phyloP scores from a whole-genome alignment of 2,888 invertebrate genomes.

The Melanargia galathea region DNA sequence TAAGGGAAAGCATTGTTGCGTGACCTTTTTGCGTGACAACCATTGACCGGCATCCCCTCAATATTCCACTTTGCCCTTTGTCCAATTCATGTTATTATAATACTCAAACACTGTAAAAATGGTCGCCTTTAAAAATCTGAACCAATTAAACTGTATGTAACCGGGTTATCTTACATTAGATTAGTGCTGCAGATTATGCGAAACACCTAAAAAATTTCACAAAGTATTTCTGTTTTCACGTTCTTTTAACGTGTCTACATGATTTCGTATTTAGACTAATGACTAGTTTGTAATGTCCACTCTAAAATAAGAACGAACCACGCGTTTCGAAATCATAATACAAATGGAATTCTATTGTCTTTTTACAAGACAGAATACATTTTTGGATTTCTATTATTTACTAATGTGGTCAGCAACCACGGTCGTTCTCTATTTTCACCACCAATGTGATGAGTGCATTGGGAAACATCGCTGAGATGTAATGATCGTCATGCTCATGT shows the following conservation, averaged over 20 bases:
- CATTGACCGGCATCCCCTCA: constrained; percentile 49
- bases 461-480: constrained; percentile 69
- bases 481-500: constrained; percentile 54
- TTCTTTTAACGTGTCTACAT: constrained; percentile 9
- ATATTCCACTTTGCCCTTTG: constrained; percentile 64
- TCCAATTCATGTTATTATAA: constrained; percentile 58
- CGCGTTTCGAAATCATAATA: constrained; percentile 17
- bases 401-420: constrained; percentile 9
- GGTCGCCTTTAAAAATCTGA: neutral
- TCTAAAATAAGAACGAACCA: constrained; percentile 16
- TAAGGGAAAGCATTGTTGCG: constrained; percentile 65
- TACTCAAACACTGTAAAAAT: constrained; percentile 43
- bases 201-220: constrained; percentile 8
- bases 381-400: constrained; percentile 8
- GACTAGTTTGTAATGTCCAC: constrained; percentile 19
- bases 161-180: constrained; percentile 6
- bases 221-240: constrained; percentile 15
- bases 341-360: constrained; percentile 20
- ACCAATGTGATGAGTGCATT: constrained; percentile 56
- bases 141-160: neutral
- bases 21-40: constrained; percentile 71
- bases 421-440: constrained; percentile 52
- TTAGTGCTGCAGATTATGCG: neutral
- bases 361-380: neutral
- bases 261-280: constrained; percentile 25